Evolutionary conservation across 2,888 invertebrate species (phyloP).

Genomic region (Oeneis ivallda): DNA sequence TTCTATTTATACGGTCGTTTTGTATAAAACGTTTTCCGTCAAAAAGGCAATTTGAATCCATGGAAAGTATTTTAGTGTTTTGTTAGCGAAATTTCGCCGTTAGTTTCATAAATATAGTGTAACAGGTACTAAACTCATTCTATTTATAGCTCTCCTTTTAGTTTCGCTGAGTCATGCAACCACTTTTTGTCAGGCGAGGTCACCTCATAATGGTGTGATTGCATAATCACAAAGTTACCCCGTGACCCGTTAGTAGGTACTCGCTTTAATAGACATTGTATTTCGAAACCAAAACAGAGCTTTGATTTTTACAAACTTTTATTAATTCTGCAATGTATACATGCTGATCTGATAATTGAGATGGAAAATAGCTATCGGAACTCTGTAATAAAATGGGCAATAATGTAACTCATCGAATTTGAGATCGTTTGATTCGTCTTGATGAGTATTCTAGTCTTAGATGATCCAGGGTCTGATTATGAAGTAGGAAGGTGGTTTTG

Average conservation of each 20-base stretch:
- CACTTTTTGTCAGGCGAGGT: constrained; percentile 36
- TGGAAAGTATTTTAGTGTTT: constrained; percentile 2
- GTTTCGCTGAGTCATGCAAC: constrained; percentile 35
- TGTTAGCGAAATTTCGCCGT: constrained; percentile 13
- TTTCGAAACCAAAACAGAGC: too few species aligned
- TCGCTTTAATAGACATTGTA: constrained; percentile 12
- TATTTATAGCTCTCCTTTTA: constrained; percentile 32
- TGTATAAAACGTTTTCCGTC: constrained; percentile 2
- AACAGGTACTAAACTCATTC: constrained; percentile 31
- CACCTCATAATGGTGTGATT: constrained; percentile 31
- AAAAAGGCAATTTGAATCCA: not conserved
- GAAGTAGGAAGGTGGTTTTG: too few species aligned
- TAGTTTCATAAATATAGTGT: constrained; percentile 24
- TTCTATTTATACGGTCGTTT: not conserved
- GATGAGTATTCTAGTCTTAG: too few species aligned
- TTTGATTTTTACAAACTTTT: too few species aligned
- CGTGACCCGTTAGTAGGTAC: constrained; percentile 29
- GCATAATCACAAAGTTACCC: constrained; percentile 34
- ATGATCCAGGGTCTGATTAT: too few species aligned
- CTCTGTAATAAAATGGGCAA: too few species aligned
- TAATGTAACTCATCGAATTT: too few species aligned
- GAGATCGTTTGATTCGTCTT: too few species aligned
- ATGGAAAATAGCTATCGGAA: too few species aligned
- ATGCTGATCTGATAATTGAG: too few species aligned
- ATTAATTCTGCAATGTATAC: too few species aligned